phyloP scores from a whole-genome alignment of 2,113 vertebrate species.

The Prolemur simus region DNA sequence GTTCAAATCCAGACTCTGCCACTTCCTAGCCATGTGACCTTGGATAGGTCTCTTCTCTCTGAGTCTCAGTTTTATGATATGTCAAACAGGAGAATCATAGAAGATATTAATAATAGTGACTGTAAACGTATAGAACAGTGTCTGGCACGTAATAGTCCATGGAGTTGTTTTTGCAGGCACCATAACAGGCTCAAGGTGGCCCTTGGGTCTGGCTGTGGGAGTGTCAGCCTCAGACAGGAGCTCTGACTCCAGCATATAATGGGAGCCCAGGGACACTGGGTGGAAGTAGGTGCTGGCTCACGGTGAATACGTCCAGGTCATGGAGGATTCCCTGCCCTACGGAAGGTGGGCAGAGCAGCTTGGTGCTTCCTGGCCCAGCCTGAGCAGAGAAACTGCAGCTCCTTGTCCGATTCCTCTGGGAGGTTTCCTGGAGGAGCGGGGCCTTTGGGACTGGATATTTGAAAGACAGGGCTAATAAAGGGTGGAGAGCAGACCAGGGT shows the following conservation, averaged over 20 bases:
- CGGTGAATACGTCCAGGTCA: background rate
- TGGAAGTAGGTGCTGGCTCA: background rate
- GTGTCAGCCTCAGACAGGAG: background rate
- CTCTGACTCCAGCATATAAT: background rate
- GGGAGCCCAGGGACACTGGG: background rate
- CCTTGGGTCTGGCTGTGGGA: background rate
- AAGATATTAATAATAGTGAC: background rate
- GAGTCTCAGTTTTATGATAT: background rate
- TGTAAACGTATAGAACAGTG: background rate
- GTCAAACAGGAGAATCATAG: background rate
- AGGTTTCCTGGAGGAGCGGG: background rate
- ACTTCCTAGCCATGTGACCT: background rate
- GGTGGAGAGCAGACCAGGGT: background rate
- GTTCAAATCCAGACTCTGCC: conserved; percentile 35
- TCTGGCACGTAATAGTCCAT: fast-evolving
- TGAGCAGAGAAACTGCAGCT: background rate
- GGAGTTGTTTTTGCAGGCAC: background rate
- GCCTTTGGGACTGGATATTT: background rate
- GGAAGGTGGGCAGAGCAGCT: background rate
- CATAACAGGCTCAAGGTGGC: background rate
- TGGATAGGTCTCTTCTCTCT: background rate
- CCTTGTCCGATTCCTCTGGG: background rate
- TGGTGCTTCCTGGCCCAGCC: background rate
- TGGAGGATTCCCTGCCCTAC: background rate
- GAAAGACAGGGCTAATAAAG: background rate